Base-by-base conservation (phyloP, 2,888 invertebrate species). In the Drosophila mimetica region DNA sequence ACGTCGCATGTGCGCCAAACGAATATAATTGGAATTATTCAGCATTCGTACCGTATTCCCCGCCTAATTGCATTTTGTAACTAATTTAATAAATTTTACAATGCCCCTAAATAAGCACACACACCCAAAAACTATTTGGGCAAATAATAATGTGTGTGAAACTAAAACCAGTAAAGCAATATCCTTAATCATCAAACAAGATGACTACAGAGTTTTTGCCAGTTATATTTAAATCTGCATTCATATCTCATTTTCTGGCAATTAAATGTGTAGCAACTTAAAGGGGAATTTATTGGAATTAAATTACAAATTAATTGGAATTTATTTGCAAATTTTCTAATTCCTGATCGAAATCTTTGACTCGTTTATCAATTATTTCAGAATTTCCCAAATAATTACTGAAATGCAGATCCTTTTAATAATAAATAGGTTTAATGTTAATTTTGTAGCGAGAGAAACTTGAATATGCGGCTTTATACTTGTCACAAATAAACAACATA, bases 21-120 rank as follows among this genome's bases (percentile, higher is more conserved):
- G 66, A 65, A 67, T 71, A 71, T 71, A 79, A 79, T 78, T 77
- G 79, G 60, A 78, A 79, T 79, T 74, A 77, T 77, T 79, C 69
- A 69, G 71, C 67, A 71, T 66, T 59, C 57, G 53, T 41, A 36
- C 39, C 44, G 61, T 51, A 32, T 51, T 53, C 34, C 34, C 55
- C 5, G 75, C 71, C 77, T 78, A 78, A 78, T 78, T 78, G 77
- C 75, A 75, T 79, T 79, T 79, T 70, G 60, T 54, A 65, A 70
- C 78, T 75, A 77, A 78, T 75, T 79, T 72, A 71, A 77, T 78
- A 74, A 79, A 74, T 79, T 60, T 39, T 48, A 55, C 47, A 66
- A 71, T 53, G 50, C 42, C 14, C 39, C 18, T 14, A 53, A 36
- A 47, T 30, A 25, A 25, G 14, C 32, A 44, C 16, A 39, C 11